Conservation (phyloP, 2,888 invertebrate species). For the Aplocera efformata region DNA sequence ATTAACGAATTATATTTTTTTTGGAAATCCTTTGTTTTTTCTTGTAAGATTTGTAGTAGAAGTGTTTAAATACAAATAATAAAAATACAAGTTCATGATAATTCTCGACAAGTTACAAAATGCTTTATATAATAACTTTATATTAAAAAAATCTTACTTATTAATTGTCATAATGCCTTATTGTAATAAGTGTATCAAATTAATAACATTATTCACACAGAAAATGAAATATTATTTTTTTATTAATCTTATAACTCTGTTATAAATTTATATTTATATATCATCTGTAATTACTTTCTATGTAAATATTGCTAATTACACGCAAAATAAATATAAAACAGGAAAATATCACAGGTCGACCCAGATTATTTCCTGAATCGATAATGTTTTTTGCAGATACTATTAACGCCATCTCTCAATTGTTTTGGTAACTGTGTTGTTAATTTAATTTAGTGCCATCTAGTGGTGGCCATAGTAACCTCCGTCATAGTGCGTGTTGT, state of each 20-base stretch:
- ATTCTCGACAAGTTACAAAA: conserved; percentile 13
- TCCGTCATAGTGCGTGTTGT: conserved; percentile 47
- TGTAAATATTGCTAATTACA: too few relatives aligned
- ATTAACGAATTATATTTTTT: too few relatives aligned
- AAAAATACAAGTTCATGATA: conserved; percentile 18
- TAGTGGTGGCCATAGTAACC: conserved; percentile 66
- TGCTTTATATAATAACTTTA: conserved; percentile 39
- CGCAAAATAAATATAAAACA: conserved; percentile 35
- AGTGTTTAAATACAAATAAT: conserved; percentile 30
- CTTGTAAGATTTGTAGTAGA: too few relatives aligned
- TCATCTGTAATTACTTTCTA: too few relatives aligned
- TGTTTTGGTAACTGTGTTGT: conserved; percentile 26
- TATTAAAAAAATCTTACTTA: conserved; percentile 37
- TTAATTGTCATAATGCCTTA: conserved; percentile 29
- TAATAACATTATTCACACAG: too few relatives aligned
- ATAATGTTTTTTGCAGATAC: conserved; percentile 14
- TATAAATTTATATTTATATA: too few relatives aligned
- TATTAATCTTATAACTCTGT: too few relatives aligned
- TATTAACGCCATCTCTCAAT: conserved; percentile 46
- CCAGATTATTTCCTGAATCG: conserved; percentile 27
- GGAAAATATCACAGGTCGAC: conserved; percentile 52
- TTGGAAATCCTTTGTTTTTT: too few relatives aligned
- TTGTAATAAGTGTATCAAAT: too few relatives aligned
- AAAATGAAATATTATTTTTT: too few relatives aligned
- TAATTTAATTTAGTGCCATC: conserved; percentile 41